Conservation (phyloP, 1,140 invertebrate genomes). For the Drosophila pseudoananassae region DNA sequence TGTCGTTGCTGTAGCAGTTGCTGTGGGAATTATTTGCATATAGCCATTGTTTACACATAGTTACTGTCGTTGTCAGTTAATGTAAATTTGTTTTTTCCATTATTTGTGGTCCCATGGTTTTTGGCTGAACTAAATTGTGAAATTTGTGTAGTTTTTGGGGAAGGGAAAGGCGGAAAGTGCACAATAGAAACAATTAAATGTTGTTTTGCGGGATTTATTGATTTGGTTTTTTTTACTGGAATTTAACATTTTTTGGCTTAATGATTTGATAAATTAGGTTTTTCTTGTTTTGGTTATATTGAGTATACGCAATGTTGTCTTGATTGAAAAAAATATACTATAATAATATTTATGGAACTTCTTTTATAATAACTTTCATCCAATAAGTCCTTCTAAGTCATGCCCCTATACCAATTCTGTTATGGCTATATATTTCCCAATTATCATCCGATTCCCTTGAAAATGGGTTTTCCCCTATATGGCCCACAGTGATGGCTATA, state of each 20-base stretch:
- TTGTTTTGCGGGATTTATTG: neutral
- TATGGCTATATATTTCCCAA: too few species aligned
- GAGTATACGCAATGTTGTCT: too few species aligned
- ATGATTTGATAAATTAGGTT: neutral
- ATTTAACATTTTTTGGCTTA: neutral
- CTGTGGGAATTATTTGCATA: conserved; percentile 34
- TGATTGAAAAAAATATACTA: too few species aligned
- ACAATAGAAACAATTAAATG: conserved; percentile 1
- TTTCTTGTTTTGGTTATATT: neutral
- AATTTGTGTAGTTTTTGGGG: neutral
- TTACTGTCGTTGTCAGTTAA: conserved; percentile 47
- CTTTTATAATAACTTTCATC: too few species aligned
- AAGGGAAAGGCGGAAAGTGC: neutral
- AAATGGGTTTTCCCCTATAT: too few species aligned
- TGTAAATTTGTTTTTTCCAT: conserved; percentile 41
- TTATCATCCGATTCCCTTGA: too few species aligned
- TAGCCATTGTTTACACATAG: conserved; percentile 45
- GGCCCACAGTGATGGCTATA: too few species aligned
- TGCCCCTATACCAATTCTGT: too few species aligned
- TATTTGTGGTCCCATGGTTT: conserved; percentile 32
- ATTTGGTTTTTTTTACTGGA: neutral
- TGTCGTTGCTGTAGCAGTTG: conserved; percentile 25
- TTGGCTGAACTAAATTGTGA: neutral
- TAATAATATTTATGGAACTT: too few species aligned
- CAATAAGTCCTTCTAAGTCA: too few species aligned